phyloP scores from a whole-genome alignment of 2,113 vertebrate genomes.

The Catharus fuscescens region DNA sequence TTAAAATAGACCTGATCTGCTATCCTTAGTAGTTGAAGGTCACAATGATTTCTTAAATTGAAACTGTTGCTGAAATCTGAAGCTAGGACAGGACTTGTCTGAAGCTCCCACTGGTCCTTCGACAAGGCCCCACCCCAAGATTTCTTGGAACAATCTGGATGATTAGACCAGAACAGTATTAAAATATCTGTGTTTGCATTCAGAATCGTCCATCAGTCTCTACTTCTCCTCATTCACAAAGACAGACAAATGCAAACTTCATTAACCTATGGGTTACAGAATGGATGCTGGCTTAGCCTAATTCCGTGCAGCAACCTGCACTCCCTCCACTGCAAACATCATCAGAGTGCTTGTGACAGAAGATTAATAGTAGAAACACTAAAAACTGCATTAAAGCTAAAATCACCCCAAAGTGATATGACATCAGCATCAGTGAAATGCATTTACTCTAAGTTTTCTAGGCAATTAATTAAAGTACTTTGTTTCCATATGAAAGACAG shows the following conservation, averaged over 20 bases:
- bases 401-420: background rate
- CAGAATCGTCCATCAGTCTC: background rate
- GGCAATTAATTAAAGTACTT: background rate
- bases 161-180: background rate
- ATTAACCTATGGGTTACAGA: background rate
- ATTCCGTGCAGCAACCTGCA: background rate
- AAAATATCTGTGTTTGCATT: background rate
- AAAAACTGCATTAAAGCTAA: slow-evolving; percentile 12
- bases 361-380: slow-evolving; percentile 1
- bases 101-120: background rate
- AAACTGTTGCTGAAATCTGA: background rate
- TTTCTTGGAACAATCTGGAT: background rate
- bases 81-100: background rate
- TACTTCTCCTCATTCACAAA: background rate
- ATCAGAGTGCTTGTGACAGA: background rate
- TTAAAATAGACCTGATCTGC: background rate
- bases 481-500: background rate
- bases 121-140: background rate
- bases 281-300: background rate
- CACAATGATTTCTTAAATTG: background rate
- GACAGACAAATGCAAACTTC: background rate
- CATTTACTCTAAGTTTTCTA: background rate
- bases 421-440: background rate
- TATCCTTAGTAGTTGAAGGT: background rate
- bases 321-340: background rate